Evolutionary conservation across 2,797 vertebrate genomes (phyloP), one percentile per base, ranked within the genome.

Genomic region (Holocentrus rufus): DNA sequence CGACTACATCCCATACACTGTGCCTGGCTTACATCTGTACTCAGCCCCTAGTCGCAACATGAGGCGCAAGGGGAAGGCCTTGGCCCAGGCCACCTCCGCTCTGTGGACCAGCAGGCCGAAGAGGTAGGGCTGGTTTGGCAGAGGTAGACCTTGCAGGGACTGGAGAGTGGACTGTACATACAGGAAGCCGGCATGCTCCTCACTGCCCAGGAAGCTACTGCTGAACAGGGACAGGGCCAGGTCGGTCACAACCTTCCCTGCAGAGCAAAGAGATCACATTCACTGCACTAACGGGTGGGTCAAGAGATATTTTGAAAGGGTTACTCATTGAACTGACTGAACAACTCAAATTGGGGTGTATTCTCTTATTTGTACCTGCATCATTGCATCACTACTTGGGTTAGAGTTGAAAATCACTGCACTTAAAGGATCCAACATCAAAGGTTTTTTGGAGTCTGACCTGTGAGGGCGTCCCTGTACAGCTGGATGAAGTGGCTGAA

Each of bases 401-500:
- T 27, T 4, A 27, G 25, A 27, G 25, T 27, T 27, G 25, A 27
- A 1, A 1, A 14, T 5, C 15, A 46, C 4, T 17, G 15, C 44
- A 5, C 14, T 11, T 46, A 46, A 46, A 46, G 44, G 4, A 18
- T 17, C 44, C 17, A 17, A 46, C 44, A 34, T 34, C 1, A 5
- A 34, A 34, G 31, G 54, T 17, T 30, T 27, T 49, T 3, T 49
- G 17, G 39, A 2, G 30, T 49, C 53, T 75, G 73, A 99, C 98
- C 98, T 94, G 95, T 95, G 84, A 97, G 92, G 7, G 95, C 95
- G 86, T 99, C 97, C 85, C 93, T 95, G 92, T 99, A 99, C 79
- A 99, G 95, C 86, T 99, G 97, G 83, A 99, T 95, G 77, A 98
- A 98, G 90, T 99, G 98, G 85, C 92, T 96, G 82, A 99, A 99